These are phyloP conservation scores for Eucidaris tribuloides DNA, from an alignment of 35 echinoderm and acorn worm genomes.

Conservation along the genomic window DNA sequence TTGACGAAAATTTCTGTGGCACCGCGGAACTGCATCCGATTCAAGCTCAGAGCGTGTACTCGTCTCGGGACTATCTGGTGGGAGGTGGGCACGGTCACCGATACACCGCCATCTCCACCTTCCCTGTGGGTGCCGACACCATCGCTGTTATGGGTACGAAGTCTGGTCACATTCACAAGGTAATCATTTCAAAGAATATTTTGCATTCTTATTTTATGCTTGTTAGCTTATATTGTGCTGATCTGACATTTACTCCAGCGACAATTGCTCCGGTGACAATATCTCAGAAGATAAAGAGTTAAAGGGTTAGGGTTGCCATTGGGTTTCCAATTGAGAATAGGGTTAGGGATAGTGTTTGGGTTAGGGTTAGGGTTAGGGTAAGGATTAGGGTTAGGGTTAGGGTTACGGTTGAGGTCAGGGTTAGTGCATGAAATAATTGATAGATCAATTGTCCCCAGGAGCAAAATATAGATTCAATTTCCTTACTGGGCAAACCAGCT, in stretches of 20 bases:
- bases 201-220: neutral
- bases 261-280: too few species aligned
- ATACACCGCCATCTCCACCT: conserved; percentile 61
- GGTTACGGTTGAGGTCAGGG: too few species aligned
- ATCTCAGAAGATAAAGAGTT: too few species aligned
- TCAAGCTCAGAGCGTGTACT: neutral
- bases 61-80: conserved; percentile 33
- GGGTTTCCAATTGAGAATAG: too few species aligned
- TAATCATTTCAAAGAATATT: neutral
- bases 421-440: too few species aligned
- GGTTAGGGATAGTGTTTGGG: too few species aligned
- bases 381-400: too few species aligned
- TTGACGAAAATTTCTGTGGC: conserved; percentile 64
- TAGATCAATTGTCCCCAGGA: neutral
- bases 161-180: conserved; percentile 70
- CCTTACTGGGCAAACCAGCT: neutral
- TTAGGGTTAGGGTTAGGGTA: too few species aligned
- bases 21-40: conserved; percentile 80
- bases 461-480: neutral
- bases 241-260: too few species aligned
- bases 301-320: too few species aligned
- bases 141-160: conserved; percentile 70
- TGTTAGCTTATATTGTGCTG: neutral
- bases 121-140: conserved; percentile 44
- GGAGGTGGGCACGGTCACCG: conserved; percentile 36